Conservation (phyloP, 2,113 vertebrate species). For the Pedetes capensis region DNA sequence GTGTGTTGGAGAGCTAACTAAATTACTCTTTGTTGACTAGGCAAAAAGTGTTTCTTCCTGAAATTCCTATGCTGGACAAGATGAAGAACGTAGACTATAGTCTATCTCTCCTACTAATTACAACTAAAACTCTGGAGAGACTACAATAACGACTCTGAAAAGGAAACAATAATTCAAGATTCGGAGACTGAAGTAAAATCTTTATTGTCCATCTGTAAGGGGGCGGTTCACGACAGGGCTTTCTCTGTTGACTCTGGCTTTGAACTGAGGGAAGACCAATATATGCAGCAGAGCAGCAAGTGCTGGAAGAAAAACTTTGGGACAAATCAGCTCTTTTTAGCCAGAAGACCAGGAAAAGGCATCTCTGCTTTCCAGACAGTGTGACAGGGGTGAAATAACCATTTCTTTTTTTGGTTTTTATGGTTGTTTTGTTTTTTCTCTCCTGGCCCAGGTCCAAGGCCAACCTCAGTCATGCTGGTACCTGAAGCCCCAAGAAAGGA, state of each 20-base stretch:
- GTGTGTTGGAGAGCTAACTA: background rate
- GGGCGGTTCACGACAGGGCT: background rate
- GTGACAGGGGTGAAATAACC: no score
- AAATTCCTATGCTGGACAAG: background rate
- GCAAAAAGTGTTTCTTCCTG: background rate
- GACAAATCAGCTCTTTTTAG: background rate
- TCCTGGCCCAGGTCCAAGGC: background rate
- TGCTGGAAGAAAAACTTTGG: background rate
- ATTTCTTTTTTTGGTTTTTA: no score
- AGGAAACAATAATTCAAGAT: background rate
- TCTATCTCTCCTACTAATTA: background rate
- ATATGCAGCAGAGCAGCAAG: background rate
- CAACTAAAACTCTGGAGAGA: background rate
- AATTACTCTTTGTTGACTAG: background rate
- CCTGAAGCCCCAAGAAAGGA: background rate
- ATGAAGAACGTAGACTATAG: background rate
- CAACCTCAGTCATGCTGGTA: background rate
- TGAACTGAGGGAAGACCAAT: background rate
- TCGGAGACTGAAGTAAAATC: background rate
- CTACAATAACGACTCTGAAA: background rate
- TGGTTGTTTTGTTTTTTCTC: background rate
- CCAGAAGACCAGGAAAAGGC: background rate
- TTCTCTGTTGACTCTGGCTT: background rate
- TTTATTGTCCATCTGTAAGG: background rate
- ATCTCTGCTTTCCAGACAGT: background rate